Evolutionary conservation across 1,140 invertebrate genomes (phyloP), one percentile per base, ranked within the genome.

Genomic region (Mya arenaria): DNA sequence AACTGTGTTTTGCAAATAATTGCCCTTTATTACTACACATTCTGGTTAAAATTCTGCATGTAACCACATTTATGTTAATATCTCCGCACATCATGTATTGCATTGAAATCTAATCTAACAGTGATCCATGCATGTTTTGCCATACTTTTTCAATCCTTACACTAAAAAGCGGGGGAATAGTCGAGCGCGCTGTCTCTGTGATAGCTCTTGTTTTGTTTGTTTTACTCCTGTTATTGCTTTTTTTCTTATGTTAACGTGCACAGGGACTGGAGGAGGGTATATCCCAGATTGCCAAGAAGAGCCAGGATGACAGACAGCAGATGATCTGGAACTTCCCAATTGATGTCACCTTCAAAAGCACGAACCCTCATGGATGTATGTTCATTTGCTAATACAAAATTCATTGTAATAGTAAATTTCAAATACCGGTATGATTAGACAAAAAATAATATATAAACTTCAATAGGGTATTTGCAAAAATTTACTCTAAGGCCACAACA

Each of bases 311-410:
- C 1, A 91, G 94, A 44, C 94, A 94, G 78, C 86, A 94, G 58
- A 95, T 96, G 87, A 94, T 96, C 4, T 96, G 96, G 94, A 97
- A 97, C 92, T 96, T 96, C 88, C 96, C 96, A 0, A 75, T 97
- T 23, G 95, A 97, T 86, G 93, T 96, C 28, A 95, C 96, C 1
- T 97, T 96, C 85, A 96, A 95, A 90, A 95, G 95, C 80, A 96
- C 95, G 60, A 96, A 96, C 94, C 96, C 96, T 25, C 94, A 94
- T 89, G 96, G 96, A 83, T 97, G 96, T 96, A 94, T 94, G 95
- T 94, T 36, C 6, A 52, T n/a, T n/a, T n/a, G n/a, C n/a, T n/a
- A n/a, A n/a, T n/a, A n/a, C n/a, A n/a, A n/a, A n/a, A n/a, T n/a
- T n/a, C n/a, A n/a, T n/a, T n/a, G n/a, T n/a, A n/a, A n/a, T n/a